A percentile compares a stretch with the other conserved stretches of the same genome.
Conservation (phyloP, 2,888 invertebrate genomes). For the Habrosyne pyritoides region DNA sequence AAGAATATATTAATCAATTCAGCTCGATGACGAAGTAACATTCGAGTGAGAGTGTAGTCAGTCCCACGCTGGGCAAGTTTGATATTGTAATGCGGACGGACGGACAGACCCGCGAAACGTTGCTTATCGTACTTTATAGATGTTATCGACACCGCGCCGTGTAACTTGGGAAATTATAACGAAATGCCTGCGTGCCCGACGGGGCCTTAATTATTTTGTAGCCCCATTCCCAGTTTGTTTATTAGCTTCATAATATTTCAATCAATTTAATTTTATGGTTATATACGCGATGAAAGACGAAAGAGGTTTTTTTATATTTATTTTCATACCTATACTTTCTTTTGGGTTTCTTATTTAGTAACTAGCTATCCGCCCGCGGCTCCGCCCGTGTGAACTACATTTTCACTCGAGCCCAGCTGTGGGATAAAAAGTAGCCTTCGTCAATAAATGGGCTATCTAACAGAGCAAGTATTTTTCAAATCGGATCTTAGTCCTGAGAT, state of each 20-base stretch:
- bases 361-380: too few relatives aligned
- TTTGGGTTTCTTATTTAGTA: not conserved
- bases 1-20: slow-evolving; percentile 10
- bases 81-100: slow-evolving; percentile 30
- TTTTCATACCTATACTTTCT: not conserved
- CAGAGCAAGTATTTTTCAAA: too few relatives aligned
- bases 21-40: slow-evolving; percentile 9
- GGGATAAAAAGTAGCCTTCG: too few relatives aligned
- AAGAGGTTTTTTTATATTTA: not conserved
- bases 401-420: too few relatives aligned
- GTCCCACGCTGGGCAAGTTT: slow-evolving; percentile 17
- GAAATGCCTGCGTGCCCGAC: slow-evolving; percentile 4
- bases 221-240: slow-evolving; percentile 3
- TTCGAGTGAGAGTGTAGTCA: slow-evolving; percentile 10
- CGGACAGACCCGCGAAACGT: slow-evolving; percentile 25
- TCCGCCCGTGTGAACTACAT: too few relatives aligned
- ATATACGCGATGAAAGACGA: not conserved
- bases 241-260: not conserved
- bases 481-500: too few relatives aligned
- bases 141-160: slow-evolving; percentile 7
- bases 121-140: slow-evolving; percentile 4
- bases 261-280: slow-evolving; percentile 1
- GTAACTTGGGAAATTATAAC: slow-evolving; percentile 3
- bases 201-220: slow-evolving; percentile 3
- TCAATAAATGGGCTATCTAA: too few relatives aligned